Conservation (phyloP, 1,140 invertebrate genomes). For the Aphelenchoides avenae region DNA sequence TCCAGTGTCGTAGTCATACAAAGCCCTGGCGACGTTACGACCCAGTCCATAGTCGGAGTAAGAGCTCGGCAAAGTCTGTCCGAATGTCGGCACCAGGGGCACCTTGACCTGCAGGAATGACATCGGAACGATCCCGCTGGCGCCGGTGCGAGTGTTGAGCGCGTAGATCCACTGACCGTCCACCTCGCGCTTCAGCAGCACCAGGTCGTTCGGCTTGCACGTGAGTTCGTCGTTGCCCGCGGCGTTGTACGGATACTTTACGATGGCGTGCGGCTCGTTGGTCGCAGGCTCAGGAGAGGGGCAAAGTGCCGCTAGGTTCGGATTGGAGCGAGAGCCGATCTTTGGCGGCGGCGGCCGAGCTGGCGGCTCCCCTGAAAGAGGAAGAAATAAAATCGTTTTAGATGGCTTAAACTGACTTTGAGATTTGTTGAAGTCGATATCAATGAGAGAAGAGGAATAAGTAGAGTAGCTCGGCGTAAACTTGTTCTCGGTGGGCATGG, state of each 20-base stretch:
- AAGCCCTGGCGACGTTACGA: constrained; percentile 11
- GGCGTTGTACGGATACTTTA: constrained; percentile 45
- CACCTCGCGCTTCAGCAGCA: constrained; percentile 39
- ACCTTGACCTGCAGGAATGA: constrained; percentile 39
- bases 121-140: constrained; percentile 38
- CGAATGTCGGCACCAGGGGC: constrained; percentile 37
- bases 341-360: constrained; percentile 43
- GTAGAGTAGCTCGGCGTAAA: background rate
- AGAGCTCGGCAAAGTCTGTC: constrained; percentile 13
- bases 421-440: background rate
- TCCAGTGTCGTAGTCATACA: constrained; percentile 49
- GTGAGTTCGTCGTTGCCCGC: constrained; percentile 35
- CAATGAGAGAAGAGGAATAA: background rate
- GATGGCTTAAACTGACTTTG: too few species aligned
- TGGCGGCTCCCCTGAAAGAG: too few species aligned
- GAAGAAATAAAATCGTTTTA: too few species aligned
- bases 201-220: constrained; percentile 32
- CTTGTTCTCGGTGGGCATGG: background rate
- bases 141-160: constrained; percentile 38
- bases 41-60: constrained; percentile 26
- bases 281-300: background rate
- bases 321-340: constrained; percentile 38
- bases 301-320: constrained; percentile 23
- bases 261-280: constrained; percentile 42
- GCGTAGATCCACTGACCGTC: constrained; percentile 43